A percentile compares a stretch with the other conserved stretches of the same genome.
Evolutionary conservation across 2,888 invertebrate genomes (phyloP).

Genomic region (Papilio elwesi): DNA sequence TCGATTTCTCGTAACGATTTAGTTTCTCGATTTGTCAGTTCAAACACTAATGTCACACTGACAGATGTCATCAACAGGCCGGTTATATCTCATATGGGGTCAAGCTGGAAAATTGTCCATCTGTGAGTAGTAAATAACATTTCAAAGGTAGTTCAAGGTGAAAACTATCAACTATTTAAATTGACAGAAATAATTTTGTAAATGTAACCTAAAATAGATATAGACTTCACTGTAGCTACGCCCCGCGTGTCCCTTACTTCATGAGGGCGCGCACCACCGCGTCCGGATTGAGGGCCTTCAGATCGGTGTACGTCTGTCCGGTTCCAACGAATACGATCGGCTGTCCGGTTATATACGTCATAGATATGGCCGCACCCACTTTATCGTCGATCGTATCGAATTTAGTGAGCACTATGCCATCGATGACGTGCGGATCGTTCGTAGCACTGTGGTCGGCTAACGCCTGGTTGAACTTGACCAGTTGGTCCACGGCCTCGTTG

Average conservation of each 20-base stretch:
- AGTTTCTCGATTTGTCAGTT: neutral
- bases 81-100: neutral
- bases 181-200: too few species aligned
- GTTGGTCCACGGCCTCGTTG: constrained; percentile 99
- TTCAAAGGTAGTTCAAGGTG: too few species aligned
- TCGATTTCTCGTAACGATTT: neutral
- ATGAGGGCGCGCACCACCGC: constrained; percentile 98
- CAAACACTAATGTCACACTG: constrained; percentile 6
- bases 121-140: too few species aligned
- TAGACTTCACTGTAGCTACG: constrained; percentile 27
- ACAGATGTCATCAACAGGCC: neutral
- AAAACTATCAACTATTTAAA: neutral
- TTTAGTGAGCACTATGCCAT: constrained; percentile 99
- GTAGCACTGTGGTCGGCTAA: constrained; percentile 95
- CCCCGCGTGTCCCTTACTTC: constrained; percentile 85
- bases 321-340: constrained; percentile 99
- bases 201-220: too few species aligned
- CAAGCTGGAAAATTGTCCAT: too few species aligned
- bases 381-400: constrained; percentile 99
- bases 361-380: constrained; percentile 99
- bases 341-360: constrained; percentile 99
- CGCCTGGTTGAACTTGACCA: constrained; percentile 99
- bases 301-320: constrained; percentile 99
- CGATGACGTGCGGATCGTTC: constrained; percentile 94
- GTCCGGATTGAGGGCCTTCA: constrained; percentile 97